Conservation (phyloP, 2,888 invertebrate genomes). For the Temnothorax rugatulus region DNA sequence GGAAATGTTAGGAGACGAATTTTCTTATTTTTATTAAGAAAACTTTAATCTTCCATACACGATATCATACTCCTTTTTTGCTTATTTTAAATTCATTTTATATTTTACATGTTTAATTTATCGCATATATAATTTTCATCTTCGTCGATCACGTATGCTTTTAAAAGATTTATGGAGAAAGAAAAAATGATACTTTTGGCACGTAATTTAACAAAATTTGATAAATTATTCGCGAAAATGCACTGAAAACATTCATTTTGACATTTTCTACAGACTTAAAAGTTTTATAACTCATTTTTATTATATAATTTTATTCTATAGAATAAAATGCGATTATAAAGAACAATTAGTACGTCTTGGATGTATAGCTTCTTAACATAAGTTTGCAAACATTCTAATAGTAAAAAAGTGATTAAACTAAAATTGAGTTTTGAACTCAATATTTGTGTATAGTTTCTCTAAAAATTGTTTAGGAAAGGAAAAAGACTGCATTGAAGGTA, state of each 20-base stretch:
- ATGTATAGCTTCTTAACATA: background rate
- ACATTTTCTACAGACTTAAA: background rate
- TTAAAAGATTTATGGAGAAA: background rate
- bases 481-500: background rate
- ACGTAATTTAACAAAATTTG: background rate
- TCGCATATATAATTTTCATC: background rate
- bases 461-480: background rate
- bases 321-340: background rate
- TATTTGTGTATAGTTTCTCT: background rate
- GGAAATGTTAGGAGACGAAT: background rate
- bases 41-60: background rate
- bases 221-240: background rate
- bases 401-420: background rate
- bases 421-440: background rate
- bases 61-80: background rate
- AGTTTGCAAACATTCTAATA: slow-evolving; percentile 4
- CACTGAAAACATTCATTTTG: background rate
- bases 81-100: slow-evolving; percentile 6
- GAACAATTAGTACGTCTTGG: background rate
- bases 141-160: background rate
- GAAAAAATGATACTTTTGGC: background rate
- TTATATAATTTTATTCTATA: background rate
- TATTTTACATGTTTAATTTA: background rate
- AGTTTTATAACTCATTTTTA: background rate
- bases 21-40: background rate